phyloP scores from a whole-genome alignment of 2,797 vertebrate genomes.

The Sternotherus odoratus region DNA sequence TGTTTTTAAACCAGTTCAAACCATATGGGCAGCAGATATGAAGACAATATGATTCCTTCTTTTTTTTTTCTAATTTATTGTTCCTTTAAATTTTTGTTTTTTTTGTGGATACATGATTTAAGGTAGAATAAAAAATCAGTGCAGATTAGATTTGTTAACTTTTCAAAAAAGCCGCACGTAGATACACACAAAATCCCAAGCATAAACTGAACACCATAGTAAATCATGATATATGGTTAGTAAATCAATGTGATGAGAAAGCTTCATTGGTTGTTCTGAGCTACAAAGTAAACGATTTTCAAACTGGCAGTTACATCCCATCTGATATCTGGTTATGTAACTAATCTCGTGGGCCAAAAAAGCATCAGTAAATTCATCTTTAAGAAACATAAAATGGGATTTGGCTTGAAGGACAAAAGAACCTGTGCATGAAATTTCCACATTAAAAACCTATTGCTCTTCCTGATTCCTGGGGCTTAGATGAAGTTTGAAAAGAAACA shows the following conservation, averaged over 20 bases:
- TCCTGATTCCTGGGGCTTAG: constrained; percentile 62
- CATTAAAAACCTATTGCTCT: constrained; percentile 82
- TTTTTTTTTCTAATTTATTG: constrained; percentile 1
- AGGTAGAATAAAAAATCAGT: constrained; percentile 64
- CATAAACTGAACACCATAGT: constrained; percentile 38
- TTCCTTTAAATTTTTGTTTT: constrained; percentile 40
- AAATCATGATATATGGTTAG: constrained; percentile 61
- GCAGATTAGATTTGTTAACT: constrained; percentile 42
- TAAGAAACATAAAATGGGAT: constrained; percentile 71
- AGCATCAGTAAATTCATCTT: constrained; percentile 79
- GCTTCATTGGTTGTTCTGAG: constrained; percentile 37
- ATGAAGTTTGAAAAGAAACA: constrained; percentile 80
- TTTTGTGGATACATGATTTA: constrained; percentile 45
- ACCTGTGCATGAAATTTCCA: constrained; percentile 81
- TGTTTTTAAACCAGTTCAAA: neutral
- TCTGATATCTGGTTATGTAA: constrained; percentile 75
- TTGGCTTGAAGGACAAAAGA: constrained; percentile 73
- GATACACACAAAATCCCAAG: neutral
- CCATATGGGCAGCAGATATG: constrained; percentile 31
- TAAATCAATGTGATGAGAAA: constrained; percentile 70
- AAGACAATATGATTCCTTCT: constrained; percentile 34
- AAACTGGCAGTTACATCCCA: constrained; percentile 50
- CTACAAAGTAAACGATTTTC: constrained; percentile 54
- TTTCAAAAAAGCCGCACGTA: constrained; percentile 13
- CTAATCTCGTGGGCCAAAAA: constrained; percentile 74